Base-by-base conservation (phyloP, 2,888 invertebrate genomes). In the Conistra vaccinii region DNA sequence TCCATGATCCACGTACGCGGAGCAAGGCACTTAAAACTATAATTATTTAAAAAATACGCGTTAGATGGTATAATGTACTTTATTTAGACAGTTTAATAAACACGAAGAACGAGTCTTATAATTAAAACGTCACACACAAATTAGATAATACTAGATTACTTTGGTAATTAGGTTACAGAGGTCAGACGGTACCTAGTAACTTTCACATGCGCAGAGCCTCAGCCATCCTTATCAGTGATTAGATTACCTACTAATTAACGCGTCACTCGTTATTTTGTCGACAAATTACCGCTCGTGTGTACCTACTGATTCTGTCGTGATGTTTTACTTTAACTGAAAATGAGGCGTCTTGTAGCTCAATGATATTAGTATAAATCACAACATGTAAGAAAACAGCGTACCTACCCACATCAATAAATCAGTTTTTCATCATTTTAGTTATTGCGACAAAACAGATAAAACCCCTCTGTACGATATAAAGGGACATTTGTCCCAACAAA, bases 191-290 rank as follows among this genome's bases (percentile, higher is more conserved):
- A 17, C 17, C 45, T 42, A 26, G 39, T 39, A 23, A 58, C 17
- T 14, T 26, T 39, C 20, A 14, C 55, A 68, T 29, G 29, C 39
- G 29, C 5, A 48, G n/a, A 48, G 1, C 23, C 4, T 23, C 23
- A 5, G 29, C 10, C 45, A 57, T n/a, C 48, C 17, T 51, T 58
- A 69, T 32, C 69, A 42, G 17, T 58, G 57, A 69, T 69, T 32
- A 58, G 20, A 39, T 78, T 51, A 57, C 14, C n/a, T 23, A 69
- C 39, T 75, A 48, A 78, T 67, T 77, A 74, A 57, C 29, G 6
- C 6, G 12, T 26, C 10, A 45, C 14, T 39, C n/a, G n/a, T 32
- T 42, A 6, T 29, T 48, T 74, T 32, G 14, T 55, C 14, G 2
- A n/a, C 1, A 42, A 76, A n/a, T 45, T 9, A 4, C 45, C 2